Base-by-base conservation (phyloP, 2,888 invertebrate species). In the Nemurella pictetii region DNA sequence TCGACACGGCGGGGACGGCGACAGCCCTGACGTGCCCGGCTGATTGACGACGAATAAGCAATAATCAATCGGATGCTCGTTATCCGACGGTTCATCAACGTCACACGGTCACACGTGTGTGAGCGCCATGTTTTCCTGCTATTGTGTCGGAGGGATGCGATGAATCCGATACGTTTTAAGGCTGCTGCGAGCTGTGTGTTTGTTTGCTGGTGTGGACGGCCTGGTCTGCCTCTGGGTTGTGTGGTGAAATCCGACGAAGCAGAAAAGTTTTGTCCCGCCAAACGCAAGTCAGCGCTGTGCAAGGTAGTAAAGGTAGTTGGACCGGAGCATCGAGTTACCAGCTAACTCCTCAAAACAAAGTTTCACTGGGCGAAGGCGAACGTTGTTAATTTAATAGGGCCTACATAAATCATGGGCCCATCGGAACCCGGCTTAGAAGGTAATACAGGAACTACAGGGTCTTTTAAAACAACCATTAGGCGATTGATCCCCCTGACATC, bases 41-140 rank as follows among this genome's bases (percentile, higher is more conserved):
- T 26, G 27, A 12, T 9, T 78, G 81, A 82, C 82, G 82, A 82
- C 29, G 82, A 26, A 29, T 27, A 12, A 15, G 72, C 55, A 27
- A 82, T 82, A 28, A 72, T 55, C 82, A 55, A 82, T 82, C 82
- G 82, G 7, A 5, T 4, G 7, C 75, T 75, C 75, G 75, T 75
- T 75, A 75, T 7, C 20, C 5, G 55, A 3, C 9, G 9, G 55
- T 12, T 20, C 1, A 55, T 7, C 55, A 15, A 12, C 55, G 55
- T 20, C 15, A 7, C 55, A n/a, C 20, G 9, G 55, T 12, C 15
- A 20, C n/a, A 12, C 55, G 55, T 55, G 55, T 1, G 55, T 55
- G 55, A 12, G 55, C 9, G 15, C 20, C n/a, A n/a, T 12, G 32
- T 32, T 32, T 32, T 32, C n/a, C n/a, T n/a, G n/a, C n/a, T n/a